phyloP scores from a whole-genome alignment of 2,113 vertebrate genomes.

The Ahaetulla prasina region DNA sequence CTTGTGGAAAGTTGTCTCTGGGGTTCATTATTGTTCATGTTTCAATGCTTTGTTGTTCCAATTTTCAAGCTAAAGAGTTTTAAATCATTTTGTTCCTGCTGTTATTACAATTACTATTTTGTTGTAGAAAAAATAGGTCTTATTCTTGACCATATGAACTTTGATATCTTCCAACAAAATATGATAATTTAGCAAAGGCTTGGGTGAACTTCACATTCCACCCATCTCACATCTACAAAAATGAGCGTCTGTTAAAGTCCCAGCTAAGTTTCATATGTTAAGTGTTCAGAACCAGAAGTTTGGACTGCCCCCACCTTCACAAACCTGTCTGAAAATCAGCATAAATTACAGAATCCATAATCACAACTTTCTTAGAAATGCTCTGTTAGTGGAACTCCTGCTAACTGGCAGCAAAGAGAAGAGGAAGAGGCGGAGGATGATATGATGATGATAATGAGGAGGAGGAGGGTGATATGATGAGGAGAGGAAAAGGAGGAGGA shows the following conservation, averaged over 20 bases:
- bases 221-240: not conserved
- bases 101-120: not conserved
- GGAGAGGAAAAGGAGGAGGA: not conserved
- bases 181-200: not conserved
- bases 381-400: not conserved
- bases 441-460: too few relatives aligned
- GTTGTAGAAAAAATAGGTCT: not conserved
- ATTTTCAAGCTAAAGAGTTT: not conserved
- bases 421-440: not conserved
- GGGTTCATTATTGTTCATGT: not conserved
- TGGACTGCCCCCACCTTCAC: not conserved
- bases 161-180: not conserved
- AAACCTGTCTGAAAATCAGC: not conserved
- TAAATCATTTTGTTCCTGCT: not conserved
- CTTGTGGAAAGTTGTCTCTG: not conserved
- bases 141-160: not conserved
- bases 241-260: not conserved
- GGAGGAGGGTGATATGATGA: too few relatives aligned
- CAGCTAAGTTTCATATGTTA: not conserved
- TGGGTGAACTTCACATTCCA: not conserved
- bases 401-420: not conserved
- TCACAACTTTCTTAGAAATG: not conserved
- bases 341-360: not conserved
- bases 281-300: not conserved
- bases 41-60: not conserved